phyloP scores from a whole-genome alignment of 1,140 invertebrate genomes.

The Bathynomus jamesi region DNA sequence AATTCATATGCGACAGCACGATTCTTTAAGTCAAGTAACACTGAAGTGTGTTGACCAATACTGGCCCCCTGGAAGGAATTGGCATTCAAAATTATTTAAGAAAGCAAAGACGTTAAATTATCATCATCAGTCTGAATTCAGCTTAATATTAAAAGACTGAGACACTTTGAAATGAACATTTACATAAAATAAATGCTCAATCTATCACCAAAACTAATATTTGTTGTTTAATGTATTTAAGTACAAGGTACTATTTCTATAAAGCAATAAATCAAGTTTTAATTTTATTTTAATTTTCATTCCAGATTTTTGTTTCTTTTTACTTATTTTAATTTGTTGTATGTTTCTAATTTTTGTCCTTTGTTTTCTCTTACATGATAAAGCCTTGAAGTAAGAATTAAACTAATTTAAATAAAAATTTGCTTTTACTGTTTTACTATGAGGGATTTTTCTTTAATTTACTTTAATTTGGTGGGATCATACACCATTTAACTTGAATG shows the following conservation, averaged over 20 bases:
- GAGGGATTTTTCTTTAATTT: background rate
- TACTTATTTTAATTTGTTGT: too few relatives aligned
- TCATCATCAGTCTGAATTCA: background rate
- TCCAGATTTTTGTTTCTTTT: too few relatives aligned
- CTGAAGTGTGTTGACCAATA: conserved; percentile 53
- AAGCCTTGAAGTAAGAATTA: too few relatives aligned
- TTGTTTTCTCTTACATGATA: too few relatives aligned
- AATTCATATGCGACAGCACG: conserved; percentile 50
- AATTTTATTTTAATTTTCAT: too few relatives aligned
- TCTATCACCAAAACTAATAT: background rate
- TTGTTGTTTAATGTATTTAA: background rate
- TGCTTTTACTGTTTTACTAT: background rate
- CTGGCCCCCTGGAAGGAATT: conserved; percentile 43
- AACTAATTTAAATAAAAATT: background rate
- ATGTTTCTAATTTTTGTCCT: too few relatives aligned
- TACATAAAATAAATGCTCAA: background rate
- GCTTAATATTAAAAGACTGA: background rate
- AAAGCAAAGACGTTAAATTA: background rate
- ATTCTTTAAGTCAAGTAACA: conserved; percentile 53
- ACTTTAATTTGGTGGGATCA: too few relatives aligned
- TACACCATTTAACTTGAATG: background rate
- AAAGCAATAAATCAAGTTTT: background rate
- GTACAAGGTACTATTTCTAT: background rate
- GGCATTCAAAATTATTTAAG: too few relatives aligned
- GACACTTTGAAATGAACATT: background rate